phyloP scores from a whole-genome alignment of 2,888 invertebrate species.

The Archips xylosteana region DNA sequence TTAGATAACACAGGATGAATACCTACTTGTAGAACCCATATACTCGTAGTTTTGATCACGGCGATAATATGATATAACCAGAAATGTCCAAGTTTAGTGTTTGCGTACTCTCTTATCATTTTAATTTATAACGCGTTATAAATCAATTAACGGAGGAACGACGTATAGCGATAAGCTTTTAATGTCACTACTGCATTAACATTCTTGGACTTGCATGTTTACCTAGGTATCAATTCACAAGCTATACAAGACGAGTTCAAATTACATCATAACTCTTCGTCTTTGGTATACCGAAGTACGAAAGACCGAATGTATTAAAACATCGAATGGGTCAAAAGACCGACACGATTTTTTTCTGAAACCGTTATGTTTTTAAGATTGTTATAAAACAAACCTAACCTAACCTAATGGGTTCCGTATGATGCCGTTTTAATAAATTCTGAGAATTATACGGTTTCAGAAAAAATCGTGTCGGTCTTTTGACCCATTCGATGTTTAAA shows the following conservation, averaged over 20 bases:
- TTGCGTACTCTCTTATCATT: constrained; percentile 25
- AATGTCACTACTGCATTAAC: constrained; percentile 46
- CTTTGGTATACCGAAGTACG: too few species aligned
- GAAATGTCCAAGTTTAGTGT: constrained; percentile 15
- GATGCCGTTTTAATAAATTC: too few species aligned
- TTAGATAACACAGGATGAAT: not conserved
- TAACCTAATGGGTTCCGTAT: too few species aligned
- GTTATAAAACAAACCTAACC: too few species aligned
- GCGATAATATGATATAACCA: not conserved
- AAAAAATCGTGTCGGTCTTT: too few species aligned
- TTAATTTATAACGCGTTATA: constrained; percentile 60
- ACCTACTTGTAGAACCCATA: not conserved
- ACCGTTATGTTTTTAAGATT: too few species aligned
- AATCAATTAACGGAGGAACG: constrained; percentile 57
- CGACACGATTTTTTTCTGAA: too few species aligned
- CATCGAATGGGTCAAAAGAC: too few species aligned
- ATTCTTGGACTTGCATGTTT: constrained; percentile 12
- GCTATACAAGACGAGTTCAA: not conserved
- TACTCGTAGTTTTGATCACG: not conserved
- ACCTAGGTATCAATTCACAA: not conserved
- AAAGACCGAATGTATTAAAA: too few species aligned
- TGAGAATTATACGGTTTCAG: too few species aligned
- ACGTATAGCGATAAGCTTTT: constrained; percentile 50
- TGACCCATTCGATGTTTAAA: too few species aligned
- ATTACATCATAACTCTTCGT: not conserved